Evolutionary conservation across 2,113 vertebrate genomes (phyloP), one percentile per base, ranked within the genome.

Genomic region (Megaleporinus macrocephalus): DNA sequence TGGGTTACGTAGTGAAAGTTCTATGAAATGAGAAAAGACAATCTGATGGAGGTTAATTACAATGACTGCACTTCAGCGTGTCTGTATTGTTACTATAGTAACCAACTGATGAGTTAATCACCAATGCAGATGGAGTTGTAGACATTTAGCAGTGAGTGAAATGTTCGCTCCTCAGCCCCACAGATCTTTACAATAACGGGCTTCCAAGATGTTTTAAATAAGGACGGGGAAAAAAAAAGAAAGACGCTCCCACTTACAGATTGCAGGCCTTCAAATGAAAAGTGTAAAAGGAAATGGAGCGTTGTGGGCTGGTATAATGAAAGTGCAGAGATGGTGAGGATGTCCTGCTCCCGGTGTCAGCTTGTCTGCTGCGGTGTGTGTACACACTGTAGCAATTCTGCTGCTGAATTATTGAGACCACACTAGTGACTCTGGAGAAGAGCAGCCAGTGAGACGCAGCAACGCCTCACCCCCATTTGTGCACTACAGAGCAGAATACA

Each of bases 1-100:
- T 89, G 83, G 84, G 80, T 84, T 89, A 88, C 65, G 84, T 68
- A 81, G 86, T 75, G 80, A 83, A 78, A 89, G 79, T 85, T 89
- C 85, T 86, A 89, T 88, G 81, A 84, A 91, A 88, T 78, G 84
- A 86, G 86, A 84, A 89, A 89, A 90, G 86, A 90, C 78, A 78
- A 86, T 89, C 80, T 86, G 78, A 89, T 89, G 86, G 85, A 89
- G 91, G 91, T 93, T 94, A 93, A 92, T 92, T 93, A 87, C 90
- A 87, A 93, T 91, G 87, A 90, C 87, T 91, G 90, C 85, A 86
- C 71, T 83, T 72, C 78, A 77, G 80, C 80, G 76, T 89, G 57
- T 86, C 84, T 85, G 77, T 88, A 88, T 83, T 82, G 92, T 93
- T 92, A 81, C 93, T 86, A 92, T 92, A 89, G 91, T 87, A 89